Evolutionary conservation across 2,888 invertebrate genomes (phyloP).

Genomic region (Drosophila meridionalis): DNA sequence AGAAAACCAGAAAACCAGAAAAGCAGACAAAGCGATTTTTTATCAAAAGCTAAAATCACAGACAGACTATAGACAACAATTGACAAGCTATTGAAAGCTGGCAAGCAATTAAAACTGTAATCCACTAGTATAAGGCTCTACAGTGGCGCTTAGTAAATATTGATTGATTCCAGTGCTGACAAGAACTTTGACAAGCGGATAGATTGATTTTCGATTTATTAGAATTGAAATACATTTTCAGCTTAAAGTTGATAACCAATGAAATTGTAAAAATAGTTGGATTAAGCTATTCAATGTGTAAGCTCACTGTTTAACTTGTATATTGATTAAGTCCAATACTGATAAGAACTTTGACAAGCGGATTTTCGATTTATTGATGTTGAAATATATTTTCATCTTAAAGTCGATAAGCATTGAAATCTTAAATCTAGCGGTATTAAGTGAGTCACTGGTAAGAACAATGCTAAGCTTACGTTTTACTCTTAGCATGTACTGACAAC

Average conservation of each 20-base stretch:
- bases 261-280: not conserved
- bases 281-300: not conserved
- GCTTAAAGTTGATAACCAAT: not conserved
- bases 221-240: not conserved
- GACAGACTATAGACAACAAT: not conserved
- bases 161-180: not conserved
- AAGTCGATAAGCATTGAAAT: not conserved
- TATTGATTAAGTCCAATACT: not conserved
- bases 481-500: not conserved
- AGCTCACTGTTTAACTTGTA: not conserved
- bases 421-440: not conserved
- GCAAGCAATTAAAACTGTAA: not conserved
- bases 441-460: too few relatives aligned
- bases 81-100: not conserved
- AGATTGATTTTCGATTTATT: constrained; percentile 1
- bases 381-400: not conserved
- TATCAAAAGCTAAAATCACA: not conserved
- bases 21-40: not conserved
- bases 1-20: not conserved
- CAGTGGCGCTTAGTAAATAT: not conserved
- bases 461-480: too few relatives aligned
- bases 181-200: not conserved
- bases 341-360: not conserved
- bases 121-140: not conserved
- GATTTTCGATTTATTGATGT: too few relatives aligned